Evolutionary conservation across 2,797 vertebrate genomes (phyloP), one percentile per base, ranked within the genome.

Genomic region (Chelonia mydas): DNA sequence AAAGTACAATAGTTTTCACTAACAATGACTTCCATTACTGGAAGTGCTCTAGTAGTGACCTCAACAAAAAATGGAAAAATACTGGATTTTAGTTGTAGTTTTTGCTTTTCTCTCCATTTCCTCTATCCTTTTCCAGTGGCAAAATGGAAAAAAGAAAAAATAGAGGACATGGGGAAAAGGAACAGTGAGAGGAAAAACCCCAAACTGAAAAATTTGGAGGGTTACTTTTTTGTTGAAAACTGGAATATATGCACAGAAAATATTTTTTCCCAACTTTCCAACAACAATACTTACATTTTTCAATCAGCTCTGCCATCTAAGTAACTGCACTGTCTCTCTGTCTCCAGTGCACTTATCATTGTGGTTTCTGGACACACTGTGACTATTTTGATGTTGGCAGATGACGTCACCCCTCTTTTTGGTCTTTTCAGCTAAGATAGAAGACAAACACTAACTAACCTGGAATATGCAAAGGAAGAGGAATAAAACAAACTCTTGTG

Each of bases 321-420:
- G 88, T 57, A 82, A 88, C 87, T 93, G 84, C 86, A 54, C 6
- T 90, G 90, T 86, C 86, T 3, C 25, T 81, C 51, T n/a, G 49
- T 87, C 87, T 89, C 68, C 31, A 90, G 91, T 80, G 86, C 72
- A 86, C 4, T 77, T 84, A 1, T 41, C 94, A 8, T 3, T 86
- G 23, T 28, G 92, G 90, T 93, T 96, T 1, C 93, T 96, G 93
- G 81, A 81, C 53, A 80, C 93, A 47, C 90, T 9, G 33, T 0
- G 1, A 0, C 85, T 90, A 28, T 82, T 96, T 83, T 55, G 92
- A 83, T 92, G 81, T 74, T 74, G 54, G 5, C 16, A 0, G 37
- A n/a, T 53, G 91, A 50, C 74, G 50, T 74, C 19, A 16, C 94
- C 90, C 31, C 79, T 3, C 80, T 93, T 88, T 74, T 54, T 1